A percentile compares a stretch with the other conserved stretches of the same genome.
Evolutionary conservation across 1,140 invertebrate genomes (phyloP).

Genomic region (Bombyx mandarina): DNA sequence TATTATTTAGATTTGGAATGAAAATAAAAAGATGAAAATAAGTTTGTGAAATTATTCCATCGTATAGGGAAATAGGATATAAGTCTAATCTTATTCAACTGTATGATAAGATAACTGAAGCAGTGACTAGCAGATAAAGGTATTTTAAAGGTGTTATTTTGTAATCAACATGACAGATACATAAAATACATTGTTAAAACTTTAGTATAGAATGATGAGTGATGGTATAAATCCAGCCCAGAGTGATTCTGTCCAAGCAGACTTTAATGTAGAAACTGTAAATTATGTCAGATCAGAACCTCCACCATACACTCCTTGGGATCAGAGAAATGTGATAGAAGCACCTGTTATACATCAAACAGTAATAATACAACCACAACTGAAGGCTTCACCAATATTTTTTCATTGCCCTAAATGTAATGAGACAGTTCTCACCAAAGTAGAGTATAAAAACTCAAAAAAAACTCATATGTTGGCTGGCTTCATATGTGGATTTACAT

Average conservation of each 20-base stretch:
- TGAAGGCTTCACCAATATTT: slow-evolving; percentile 33
- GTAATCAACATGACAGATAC: slow-evolving; percentile 20
- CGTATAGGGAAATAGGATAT: too few species aligned
- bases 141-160: slow-evolving; percentile 11
- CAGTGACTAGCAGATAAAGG: slow-evolving; percentile 17
- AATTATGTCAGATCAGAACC: slow-evolving; percentile 27
- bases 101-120: slow-evolving; percentile 17
- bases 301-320: slow-evolving; percentile 34
- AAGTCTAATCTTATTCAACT: slow-evolving; percentile 1
- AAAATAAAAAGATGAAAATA: too few species aligned
- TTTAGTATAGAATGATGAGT: slow-evolving; percentile 15
- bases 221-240: slow-evolving; percentile 16
- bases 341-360: slow-evolving; percentile 34
- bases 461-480: slow-evolving; percentile 55
- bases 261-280: slow-evolving; percentile 17
- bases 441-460: slow-evolving; percentile 41
- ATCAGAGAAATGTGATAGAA: slow-evolving; percentile 9
- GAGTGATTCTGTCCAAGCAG: slow-evolving; percentile 13
- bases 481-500: slow-evolving; percentile 50
- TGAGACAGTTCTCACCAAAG: slow-evolving; percentile 36
- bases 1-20: too few species aligned
- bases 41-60: too few species aligned
- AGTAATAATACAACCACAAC: slow-evolving; percentile 32
- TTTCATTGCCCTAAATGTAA: slow-evolving; percentile 37
- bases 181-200: slow-evolving; percentile 1